Percentiles rank a stretch among this genome's conserved stretches.
These are phyloP conservation scores for Vanessa cardui DNA, from an alignment of 2,888 invertebrate genomes.

Conservation along the genomic window DNA sequence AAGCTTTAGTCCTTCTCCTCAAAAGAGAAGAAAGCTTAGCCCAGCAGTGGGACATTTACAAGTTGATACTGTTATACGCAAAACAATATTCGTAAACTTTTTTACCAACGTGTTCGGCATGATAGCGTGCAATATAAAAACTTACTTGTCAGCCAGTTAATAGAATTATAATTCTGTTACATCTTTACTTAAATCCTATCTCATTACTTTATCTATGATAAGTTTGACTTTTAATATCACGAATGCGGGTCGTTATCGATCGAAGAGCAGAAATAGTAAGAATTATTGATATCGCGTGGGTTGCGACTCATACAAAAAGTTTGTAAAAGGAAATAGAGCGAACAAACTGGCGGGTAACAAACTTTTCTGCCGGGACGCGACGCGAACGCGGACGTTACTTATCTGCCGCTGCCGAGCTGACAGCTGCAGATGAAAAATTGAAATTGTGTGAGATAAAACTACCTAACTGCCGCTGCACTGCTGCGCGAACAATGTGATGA, in stretches of 20 bases:
- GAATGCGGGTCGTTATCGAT: conserved; percentile 25
- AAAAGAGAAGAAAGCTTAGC: too few relatives aligned
- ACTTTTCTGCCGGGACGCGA: conserved; percentile 73
- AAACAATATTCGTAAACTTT: too few relatives aligned
- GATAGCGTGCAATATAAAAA: not conserved
- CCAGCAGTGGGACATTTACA: too few relatives aligned
- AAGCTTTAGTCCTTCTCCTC: too few relatives aligned
- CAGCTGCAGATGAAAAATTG: conserved; percentile 83
- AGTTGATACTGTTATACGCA: too few relatives aligned
- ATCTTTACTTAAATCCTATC: not conserved
- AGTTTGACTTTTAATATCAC: conserved; percentile 8
- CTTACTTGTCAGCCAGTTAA: not conserved
- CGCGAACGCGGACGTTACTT: conserved; percentile 77
- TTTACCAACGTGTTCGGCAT: too few relatives aligned
- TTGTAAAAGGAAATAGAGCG: conserved; percentile 79
- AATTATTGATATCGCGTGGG: conserved; percentile 70
- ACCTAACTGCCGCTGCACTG: conserved; percentile 74
- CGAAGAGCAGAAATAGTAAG: conserved; percentile 53
- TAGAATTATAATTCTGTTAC: not conserved
- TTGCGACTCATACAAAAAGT: conserved; percentile 73
- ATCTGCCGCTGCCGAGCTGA: conserved; percentile 78
- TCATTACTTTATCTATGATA: too few relatives aligned
- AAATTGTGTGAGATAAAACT: conserved; percentile 83
- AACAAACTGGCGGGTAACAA: conserved; percentile 77
- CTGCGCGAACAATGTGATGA: conserved; percentile 69